Percentiles rank a stretch among this genome's conserved stretches.
Conservation (phyloP, 2,888 invertebrate species). For the Spodoptera exigua region DNA sequence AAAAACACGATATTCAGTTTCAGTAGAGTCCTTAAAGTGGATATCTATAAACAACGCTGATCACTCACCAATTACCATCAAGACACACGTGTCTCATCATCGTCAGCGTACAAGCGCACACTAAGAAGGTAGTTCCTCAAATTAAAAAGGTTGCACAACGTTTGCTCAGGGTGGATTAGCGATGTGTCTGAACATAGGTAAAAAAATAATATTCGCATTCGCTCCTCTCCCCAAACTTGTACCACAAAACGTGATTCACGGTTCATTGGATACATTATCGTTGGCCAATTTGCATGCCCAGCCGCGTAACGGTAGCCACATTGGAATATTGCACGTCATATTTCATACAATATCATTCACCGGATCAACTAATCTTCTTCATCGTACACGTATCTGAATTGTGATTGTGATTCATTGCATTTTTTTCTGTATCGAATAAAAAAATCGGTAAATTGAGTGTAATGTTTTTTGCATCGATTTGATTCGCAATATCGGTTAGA, state of each 20-base stretch:
- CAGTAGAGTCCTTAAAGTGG: no score
- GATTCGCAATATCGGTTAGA: constrained; percentile 5
- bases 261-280: constrained; percentile 77
- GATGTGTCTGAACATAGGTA: no score
- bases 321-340: constrained; percentile 67
- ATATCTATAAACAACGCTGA: no score
- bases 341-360: constrained; percentile 55
- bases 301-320: constrained; percentile 73
- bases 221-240: constrained; percentile 34
- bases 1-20: no score
- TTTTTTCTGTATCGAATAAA: constrained; percentile 17
- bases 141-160: no score
- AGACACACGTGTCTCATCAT: no score
- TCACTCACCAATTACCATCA: no score
- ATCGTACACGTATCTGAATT: constrained; percentile 30
- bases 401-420: constrained; percentile 33
- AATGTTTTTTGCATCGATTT: constrained; percentile 20
- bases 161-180: no score
- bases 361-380: constrained; percentile 46
- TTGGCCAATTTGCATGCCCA: constrained; percentile 75
- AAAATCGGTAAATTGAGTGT: constrained; percentile 5
- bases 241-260: constrained; percentile 62
- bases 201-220: no score
- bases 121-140: no score
- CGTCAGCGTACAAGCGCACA: no score